These are phyloP conservation scores for Brachypodius melanocephalos DNA, from an alignment of 2,113 vertebrate species.

Conservation along the genomic window DNA sequence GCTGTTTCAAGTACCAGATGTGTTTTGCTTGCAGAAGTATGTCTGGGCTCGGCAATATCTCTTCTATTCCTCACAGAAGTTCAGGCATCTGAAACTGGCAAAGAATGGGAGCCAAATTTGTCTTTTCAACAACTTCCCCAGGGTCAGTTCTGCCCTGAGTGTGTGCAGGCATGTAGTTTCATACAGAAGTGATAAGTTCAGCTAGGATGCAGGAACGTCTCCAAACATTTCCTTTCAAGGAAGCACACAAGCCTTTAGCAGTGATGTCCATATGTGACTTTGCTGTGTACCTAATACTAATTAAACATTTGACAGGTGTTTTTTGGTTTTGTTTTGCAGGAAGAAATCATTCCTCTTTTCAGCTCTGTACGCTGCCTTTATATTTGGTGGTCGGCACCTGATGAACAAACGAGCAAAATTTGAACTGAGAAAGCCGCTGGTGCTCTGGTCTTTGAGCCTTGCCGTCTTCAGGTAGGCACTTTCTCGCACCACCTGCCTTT, in stretches of 20 bases:
- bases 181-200: rapidly evolving
- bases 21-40: neutral
- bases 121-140: neutral
- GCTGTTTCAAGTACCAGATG: rapidly evolving
- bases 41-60: neutral
- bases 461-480: constrained; percentile 90
- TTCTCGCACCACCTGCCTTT: neutral
- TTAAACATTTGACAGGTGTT: neutral
- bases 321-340: constrained; percentile 77
- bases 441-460: constrained; percentile 97
- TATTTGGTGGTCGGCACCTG: constrained; percentile 93
- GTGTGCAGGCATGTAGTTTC: neutral
- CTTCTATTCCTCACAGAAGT: neutral
- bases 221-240: neutral
- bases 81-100: neutral
- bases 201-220: neutral
- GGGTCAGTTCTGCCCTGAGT: neutral
- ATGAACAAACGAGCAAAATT: constrained; percentile 99
- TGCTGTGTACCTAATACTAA: neutral
- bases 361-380: constrained; percentile 93
- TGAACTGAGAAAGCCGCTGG: constrained; percentile 94
- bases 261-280: neutral
- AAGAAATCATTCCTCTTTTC: constrained; percentile 98
- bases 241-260: neutral
- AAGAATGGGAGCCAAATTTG: neutral